phyloP scores from a whole-genome alignment of 1,140 invertebrate genomes.

The Penaeus japonicus region DNA sequence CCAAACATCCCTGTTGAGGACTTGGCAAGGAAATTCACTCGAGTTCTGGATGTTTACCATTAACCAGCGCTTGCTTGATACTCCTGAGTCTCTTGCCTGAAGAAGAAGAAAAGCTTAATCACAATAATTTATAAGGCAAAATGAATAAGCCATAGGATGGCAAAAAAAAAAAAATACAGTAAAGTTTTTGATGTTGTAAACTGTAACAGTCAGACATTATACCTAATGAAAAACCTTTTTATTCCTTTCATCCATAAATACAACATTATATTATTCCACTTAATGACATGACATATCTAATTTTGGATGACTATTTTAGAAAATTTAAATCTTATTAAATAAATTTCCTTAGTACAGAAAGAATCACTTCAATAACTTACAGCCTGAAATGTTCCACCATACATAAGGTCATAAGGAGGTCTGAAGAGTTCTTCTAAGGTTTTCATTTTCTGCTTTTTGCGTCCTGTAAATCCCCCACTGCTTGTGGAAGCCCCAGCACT shows the following conservation, averaged over 20 bases:
- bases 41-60: conserved; percentile 82
- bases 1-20: conserved; percentile 83
- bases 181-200: too few species aligned
- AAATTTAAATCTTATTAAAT: too few species aligned
- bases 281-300: too few species aligned
- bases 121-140: neutral
- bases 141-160: too few species aligned
- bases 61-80: conserved; percentile 74
- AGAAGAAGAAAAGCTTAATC: neutral
- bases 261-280: neutral
- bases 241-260: too few species aligned
- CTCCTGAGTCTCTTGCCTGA: conserved; percentile 71
- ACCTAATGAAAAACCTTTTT: too few species aligned
- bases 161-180: too few species aligned
- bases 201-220: too few species aligned
- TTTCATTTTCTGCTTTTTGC: conserved; percentile 64
- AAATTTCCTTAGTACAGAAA: too few species aligned
- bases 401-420: conserved; percentile 78
- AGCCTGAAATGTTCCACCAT: conserved; percentile 73
- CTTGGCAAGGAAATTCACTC: conserved; percentile 77
- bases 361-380: conserved; percentile 6
- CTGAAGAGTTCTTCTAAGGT: conserved; percentile 79
- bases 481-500: neutral
- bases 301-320: too few species aligned
- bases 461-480: neutral